phyloP scores from a whole-genome alignment of 1,140 invertebrate species.

The Heliconius melpomene region DNA sequence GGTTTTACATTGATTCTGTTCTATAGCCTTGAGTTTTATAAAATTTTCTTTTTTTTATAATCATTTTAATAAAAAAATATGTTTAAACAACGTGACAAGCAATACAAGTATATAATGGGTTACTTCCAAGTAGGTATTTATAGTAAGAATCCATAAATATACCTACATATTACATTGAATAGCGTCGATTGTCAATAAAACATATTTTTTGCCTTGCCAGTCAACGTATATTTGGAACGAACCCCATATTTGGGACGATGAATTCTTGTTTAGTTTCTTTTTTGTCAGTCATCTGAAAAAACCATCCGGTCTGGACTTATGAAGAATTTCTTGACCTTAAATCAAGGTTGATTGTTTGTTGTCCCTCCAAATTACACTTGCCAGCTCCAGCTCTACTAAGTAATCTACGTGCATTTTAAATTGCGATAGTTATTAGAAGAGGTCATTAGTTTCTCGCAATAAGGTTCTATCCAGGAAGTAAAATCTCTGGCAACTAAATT shows the following conservation, averaged over 20 bases:
- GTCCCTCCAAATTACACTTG: neutral
- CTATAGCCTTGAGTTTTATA: constrained; percentile 47
- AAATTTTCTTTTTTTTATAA: constrained; percentile 11
- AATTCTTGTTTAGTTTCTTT: neutral
- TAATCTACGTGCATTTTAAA: neutral
- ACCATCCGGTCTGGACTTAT: neutral
- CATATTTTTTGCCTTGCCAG: neutral
- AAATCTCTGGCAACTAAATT: constrained; percentile 31
- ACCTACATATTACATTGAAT: neutral
- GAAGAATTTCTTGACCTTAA: neutral
- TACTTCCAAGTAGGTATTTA: no score
- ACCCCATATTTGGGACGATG: neutral
- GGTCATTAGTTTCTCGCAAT: constrained; percentile 17
- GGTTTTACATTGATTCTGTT: constrained; percentile 48
- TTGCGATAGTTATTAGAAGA: neutral
- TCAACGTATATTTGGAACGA: neutral
- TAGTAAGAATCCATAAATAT: no score
- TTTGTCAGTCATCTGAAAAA: neutral
- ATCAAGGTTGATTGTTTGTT: neutral
- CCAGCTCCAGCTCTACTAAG: neutral
- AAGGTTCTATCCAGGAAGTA: constrained; percentile 32
- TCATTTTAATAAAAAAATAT: neutral
- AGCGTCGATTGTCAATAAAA: neutral
- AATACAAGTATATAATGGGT: no score
- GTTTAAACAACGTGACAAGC: neutral